These are phyloP conservation scores for Pao palembangensis DNA, from an alignment of 2,113 vertebrate genomes.

Conservation along the genomic window DNA sequence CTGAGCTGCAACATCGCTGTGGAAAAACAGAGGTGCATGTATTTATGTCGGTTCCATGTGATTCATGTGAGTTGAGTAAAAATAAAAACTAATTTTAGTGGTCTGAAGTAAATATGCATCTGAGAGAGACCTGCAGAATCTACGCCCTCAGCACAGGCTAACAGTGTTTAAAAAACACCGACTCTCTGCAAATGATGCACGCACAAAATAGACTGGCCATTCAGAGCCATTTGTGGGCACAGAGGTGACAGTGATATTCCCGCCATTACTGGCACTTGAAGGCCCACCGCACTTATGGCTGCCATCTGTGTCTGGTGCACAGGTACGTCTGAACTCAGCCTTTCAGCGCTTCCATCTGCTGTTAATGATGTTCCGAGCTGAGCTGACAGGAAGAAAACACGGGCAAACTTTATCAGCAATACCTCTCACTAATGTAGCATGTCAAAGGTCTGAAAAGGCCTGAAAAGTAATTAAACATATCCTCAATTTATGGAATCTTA, in stretches of 20 bases:
- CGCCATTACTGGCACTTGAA: slow-evolving; percentile 45
- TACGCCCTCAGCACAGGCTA: slow-evolving; percentile 7
- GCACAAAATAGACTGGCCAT: slow-evolving; percentile 46
- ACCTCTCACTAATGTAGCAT: too few species aligned
- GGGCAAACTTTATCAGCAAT: too few species aligned
- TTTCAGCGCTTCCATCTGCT: slow-evolving; percentile 18
- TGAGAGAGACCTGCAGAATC: not conserved
- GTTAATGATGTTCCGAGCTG: too few species aligned
- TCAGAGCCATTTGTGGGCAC: slow-evolving; percentile 37
- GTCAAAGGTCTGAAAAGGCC: too few species aligned
- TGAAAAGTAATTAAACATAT: not conserved
- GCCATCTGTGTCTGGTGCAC: not conserved
- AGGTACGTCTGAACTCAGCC: slow-evolving; percentile 29
- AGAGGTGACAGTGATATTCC: slow-evolving; percentile 27
- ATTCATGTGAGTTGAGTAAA: not conserved
- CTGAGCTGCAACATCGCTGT: too few species aligned
- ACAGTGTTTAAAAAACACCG: slow-evolving; percentile 46
- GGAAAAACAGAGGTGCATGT: too few species aligned
- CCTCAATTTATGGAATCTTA: slow-evolving; percentile 26
- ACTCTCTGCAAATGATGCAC: slow-evolving; percentile 51
- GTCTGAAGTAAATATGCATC: slow-evolving; percentile 24
- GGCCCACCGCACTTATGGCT: slow-evolving; percentile 35
- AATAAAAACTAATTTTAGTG: slow-evolving; percentile 13
- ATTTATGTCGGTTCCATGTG: too few species aligned
- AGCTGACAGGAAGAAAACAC: too few species aligned